Conservation (phyloP, 2,113 vertebrate species). For the Panthera tigris region DNA sequence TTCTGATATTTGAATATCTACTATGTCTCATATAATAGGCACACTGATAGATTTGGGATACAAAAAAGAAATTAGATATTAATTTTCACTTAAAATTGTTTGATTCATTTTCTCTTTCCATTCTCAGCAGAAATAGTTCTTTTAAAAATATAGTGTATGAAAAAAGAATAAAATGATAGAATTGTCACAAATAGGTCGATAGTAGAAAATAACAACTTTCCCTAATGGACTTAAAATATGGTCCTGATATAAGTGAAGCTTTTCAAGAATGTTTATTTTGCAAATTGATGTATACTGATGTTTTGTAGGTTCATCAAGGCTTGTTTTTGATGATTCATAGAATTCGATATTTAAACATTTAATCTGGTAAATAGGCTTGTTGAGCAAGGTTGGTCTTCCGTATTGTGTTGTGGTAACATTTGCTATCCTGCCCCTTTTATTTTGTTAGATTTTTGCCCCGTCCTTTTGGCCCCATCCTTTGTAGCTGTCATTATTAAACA, state of each 20-base stretch:
- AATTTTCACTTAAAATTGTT: conserved; percentile 25
- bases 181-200: not conserved
- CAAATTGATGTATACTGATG: not conserved
- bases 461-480: not conserved
- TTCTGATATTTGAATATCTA: conserved; percentile 9
- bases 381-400: not conserved
- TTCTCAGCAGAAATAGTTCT: not conserved
- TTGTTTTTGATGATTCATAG: not conserved
- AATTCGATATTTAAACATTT: not conserved
- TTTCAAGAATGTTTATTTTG: not conserved
- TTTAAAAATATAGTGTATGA: not conserved
- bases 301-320: not conserved
- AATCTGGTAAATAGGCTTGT: not conserved
- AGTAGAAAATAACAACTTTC: not conserved
- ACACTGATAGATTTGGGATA: not conserved
- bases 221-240: not conserved
- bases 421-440: not conserved
- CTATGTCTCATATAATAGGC: not conserved
- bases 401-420: not conserved
- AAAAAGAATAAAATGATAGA: not conserved
- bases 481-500: not conserved
- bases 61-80: not conserved
- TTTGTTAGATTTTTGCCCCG: not conserved
- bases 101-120: not conserved
- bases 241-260: not conserved